Percentiles rank a stretch among this genome's conserved stretches.
Evolutionary conservation across 1,140 invertebrate species (phyloP).

Genomic region (Pogonomyrmex californicus): DNA sequence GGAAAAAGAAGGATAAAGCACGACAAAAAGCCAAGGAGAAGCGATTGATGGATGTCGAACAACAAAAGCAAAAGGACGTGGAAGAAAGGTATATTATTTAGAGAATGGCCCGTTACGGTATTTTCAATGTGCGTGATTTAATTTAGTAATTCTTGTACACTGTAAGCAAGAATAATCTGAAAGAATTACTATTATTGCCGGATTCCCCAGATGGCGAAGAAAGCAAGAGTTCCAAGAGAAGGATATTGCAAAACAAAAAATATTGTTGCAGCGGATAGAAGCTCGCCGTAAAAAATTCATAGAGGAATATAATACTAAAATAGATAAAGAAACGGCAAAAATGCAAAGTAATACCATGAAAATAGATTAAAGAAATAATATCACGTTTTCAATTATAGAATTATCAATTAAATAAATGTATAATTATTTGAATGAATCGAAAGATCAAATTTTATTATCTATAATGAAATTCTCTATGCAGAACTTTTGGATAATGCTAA

Average conservation of each 20-base stretch:
- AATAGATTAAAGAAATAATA: conserved; percentile 18
- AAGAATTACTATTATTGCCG: background rate
- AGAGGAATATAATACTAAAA: conserved; percentile 76
- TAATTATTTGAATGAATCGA: background rate
- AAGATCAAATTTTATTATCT: conserved; percentile 5
- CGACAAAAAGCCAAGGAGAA: conserved; percentile 54
- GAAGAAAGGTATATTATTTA: conserved; percentile 68
- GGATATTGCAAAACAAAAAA: conserved; percentile 74
- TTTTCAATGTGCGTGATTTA: background rate
- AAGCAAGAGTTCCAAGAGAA: conserved; percentile 73
- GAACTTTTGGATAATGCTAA: conserved; percentile 66
- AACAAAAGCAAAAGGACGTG: conserved; percentile 64
- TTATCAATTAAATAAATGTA: conserved; percentile 3
- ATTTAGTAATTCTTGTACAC: background rate
- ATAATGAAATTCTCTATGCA: conserved; percentile 38
- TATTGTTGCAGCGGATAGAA: conserved; percentile 64
- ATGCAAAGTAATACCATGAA: conserved; percentile 73
- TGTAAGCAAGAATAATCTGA: background rate
- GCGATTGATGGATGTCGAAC: conserved; percentile 52
- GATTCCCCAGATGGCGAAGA: conserved; percentile 75
- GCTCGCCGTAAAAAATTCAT: conserved; percentile 75
- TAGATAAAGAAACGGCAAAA: conserved; percentile 70
- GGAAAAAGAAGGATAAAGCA: conserved; percentile 64
- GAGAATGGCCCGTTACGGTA: background rate
- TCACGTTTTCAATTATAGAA: background rate